These are phyloP conservation scores for Aptenodytes forsteri DNA, from an alignment of 2,113 vertebrate genomes.

Conservation along the genomic window DNA sequence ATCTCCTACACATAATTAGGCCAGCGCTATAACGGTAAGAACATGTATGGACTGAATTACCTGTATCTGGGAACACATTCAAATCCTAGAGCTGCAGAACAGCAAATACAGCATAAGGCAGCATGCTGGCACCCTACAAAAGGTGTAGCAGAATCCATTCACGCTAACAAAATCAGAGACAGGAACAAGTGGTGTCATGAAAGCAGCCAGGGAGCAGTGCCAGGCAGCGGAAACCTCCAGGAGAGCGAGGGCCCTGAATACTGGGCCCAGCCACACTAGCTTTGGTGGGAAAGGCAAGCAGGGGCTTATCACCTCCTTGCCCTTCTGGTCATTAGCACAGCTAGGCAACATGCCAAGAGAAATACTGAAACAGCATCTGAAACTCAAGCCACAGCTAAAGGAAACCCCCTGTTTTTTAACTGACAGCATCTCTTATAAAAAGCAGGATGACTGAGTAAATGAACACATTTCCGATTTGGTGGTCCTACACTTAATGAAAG, in stretches of 20 bases:
- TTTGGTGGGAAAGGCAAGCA: neutral
- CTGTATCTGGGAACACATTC: neutral
- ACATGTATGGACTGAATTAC: neutral
- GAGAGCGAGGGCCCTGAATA: rapidly evolving
- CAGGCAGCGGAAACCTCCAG: neutral
- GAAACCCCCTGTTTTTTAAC: neutral
- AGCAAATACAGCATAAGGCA: neutral
- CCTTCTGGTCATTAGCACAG: neutral
- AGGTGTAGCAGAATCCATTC: neutral
- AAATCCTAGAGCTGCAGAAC: neutral
- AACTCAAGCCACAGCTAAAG: neutral
- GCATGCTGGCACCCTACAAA: neutral
- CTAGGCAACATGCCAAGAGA: neutral
- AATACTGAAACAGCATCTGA: neutral
- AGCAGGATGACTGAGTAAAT: neutral
- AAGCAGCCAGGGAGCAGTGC: neutral
- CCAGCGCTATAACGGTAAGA: neutral
- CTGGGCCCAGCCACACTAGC: neutral
- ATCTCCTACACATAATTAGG: neutral
- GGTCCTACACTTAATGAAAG: neutral
- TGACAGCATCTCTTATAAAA: neutral
- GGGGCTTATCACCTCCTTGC: neutral
- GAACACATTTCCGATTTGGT: neutral
- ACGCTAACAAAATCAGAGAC: neutral
- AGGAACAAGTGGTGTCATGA: neutral